These are phyloP conservation scores for Podarcis muralis DNA, from an alignment of 2,113 vertebrate genomes.

Conservation along the genomic window DNA sequence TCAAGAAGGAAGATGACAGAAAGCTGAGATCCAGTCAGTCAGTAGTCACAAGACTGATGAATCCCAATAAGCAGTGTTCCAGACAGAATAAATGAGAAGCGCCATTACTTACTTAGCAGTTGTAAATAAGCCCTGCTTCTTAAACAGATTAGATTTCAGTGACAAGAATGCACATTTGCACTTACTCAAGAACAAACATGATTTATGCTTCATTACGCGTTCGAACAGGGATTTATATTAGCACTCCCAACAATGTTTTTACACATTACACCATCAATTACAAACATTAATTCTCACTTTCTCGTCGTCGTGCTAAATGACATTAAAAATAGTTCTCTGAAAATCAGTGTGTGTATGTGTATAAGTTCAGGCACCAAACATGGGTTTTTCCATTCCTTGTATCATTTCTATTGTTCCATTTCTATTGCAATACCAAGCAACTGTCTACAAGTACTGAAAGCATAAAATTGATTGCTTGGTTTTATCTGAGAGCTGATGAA, in stretches of 20 bases:
- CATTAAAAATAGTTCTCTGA: background rate
- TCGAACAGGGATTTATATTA: constrained; percentile 10
- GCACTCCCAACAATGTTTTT: constrained; percentile 13
- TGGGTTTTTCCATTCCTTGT: background rate
- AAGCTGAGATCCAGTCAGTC: background rate
- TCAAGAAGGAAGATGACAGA: background rate
- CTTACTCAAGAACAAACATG: background rate
- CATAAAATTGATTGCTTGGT: background rate
- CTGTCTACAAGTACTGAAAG: background rate
- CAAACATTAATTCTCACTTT: background rate
- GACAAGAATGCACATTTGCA: constrained; percentile 17
- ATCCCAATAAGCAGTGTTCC: background rate
- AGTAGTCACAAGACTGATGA: background rate
- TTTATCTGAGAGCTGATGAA: background rate
- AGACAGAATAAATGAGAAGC: background rate
- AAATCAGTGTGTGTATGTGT: background rate
- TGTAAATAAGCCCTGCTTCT: background rate
- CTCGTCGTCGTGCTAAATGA: background rate
- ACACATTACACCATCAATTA: background rate
- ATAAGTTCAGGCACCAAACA: background rate
- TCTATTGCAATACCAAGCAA: background rate
- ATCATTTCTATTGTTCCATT: background rate
- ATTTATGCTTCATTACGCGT: background rate
- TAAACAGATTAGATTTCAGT: constrained; percentile 23
- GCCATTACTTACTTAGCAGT: background rate